A percentile compares a stretch with the other conserved stretches of the same genome.
These are phyloP conservation scores for Eubasilissa regina DNA, from an alignment of 1,140 invertebrate genomes.

Conservation along the genomic window DNA sequence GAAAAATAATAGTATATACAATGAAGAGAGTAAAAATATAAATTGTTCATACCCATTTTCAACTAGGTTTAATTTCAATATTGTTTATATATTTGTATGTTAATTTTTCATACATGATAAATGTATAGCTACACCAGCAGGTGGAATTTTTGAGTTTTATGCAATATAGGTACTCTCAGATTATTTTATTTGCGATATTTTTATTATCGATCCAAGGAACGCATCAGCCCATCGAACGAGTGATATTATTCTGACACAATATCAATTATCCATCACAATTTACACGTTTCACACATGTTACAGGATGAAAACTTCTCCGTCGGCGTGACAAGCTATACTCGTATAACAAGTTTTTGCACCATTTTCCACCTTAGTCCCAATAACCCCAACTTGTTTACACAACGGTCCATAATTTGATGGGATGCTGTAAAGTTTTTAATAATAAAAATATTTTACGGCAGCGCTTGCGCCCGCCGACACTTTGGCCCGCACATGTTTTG, in stretches of 20 bases:
- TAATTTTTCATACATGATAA: too few relatives aligned
- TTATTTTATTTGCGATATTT: too few relatives aligned
- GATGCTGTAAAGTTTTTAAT: constrained; percentile 57
- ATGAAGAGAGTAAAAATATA: too few relatives aligned
- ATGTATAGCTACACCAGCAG: too few relatives aligned
- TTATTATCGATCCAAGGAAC: too few relatives aligned
- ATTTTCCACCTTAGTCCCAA: constrained; percentile 14
- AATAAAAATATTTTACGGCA: constrained; percentile 57
- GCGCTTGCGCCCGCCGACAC: constrained; percentile 43
- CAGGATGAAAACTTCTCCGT: neutral
- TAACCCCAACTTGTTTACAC: constrained; percentile 52
- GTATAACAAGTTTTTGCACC: neutral
- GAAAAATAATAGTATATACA: too few relatives aligned
- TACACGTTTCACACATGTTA: neutral
- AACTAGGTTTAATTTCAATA: too few relatives aligned
- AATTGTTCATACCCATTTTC: too few relatives aligned
- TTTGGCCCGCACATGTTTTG: constrained; percentile 4
- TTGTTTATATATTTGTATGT: too few relatives aligned
- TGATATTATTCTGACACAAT: too few relatives aligned
- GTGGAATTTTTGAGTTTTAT: too few relatives aligned
- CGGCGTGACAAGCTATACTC: neutral
- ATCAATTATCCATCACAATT: neutral
- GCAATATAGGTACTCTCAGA: too few relatives aligned
- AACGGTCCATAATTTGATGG: constrained; percentile 53
- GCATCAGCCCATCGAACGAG: neutral